Conservation (phyloP, 23 tunicate genomes). For the Corella eumyota region DNA sequence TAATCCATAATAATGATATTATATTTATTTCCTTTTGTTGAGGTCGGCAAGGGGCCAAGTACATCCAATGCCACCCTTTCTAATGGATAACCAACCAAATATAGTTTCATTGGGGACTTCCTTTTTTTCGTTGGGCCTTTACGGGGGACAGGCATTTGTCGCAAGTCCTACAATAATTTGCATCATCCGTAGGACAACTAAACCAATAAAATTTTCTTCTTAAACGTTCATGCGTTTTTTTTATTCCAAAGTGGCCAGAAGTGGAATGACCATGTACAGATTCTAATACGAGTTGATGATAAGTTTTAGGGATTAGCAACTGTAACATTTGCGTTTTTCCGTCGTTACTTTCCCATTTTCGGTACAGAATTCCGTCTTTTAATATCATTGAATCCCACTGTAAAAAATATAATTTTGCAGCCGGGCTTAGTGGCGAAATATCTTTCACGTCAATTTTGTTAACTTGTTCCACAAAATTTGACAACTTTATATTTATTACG, state of each 20-base stretch:
- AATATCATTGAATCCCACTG: background rate
- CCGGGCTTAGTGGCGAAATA: slow-evolving; percentile 3
- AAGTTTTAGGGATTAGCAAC: background rate
- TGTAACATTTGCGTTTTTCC: background rate
- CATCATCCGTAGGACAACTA: background rate
- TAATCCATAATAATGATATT: background rate
- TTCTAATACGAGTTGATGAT: background rate
- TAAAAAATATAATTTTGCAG: background rate
- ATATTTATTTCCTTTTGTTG: background rate
- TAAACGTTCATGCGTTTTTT: background rate
- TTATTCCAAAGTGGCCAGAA: background rate
- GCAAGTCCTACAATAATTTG: background rate
- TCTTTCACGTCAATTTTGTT: too few relatives aligned
- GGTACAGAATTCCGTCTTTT: background rate
- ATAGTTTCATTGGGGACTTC: background rate
- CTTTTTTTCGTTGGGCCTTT: background rate
- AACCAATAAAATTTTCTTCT: background rate
- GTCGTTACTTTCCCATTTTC: background rate
- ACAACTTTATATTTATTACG: background rate
- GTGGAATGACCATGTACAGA: background rate
- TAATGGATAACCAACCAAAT: background rate
- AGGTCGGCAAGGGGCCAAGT: background rate
- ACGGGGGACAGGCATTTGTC: background rate
- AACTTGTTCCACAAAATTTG: too few relatives aligned
- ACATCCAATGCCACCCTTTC: background rate